Percentiles rank a stretch among this genome's conserved stretches.
Evolutionary conservation across 1,140 invertebrate species (phyloP).

Genomic region (Lamellibrachia luymesi): DNA sequence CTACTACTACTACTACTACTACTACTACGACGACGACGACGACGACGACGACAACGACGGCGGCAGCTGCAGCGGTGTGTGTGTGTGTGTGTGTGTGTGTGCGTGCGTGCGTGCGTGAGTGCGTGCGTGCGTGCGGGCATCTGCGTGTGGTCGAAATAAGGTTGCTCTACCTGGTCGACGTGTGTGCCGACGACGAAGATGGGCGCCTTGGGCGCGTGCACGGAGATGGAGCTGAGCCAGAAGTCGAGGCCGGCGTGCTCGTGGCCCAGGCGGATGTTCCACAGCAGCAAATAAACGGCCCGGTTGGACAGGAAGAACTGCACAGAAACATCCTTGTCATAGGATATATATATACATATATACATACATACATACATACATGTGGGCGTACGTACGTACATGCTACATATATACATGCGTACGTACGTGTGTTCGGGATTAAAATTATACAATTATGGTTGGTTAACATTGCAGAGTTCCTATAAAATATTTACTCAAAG

Average conservation of each 20-base stretch:
- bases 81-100: too few relatives aligned
- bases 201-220: slow-evolving; percentile 54
- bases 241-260: slow-evolving; percentile 47
- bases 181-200: slow-evolving; percentile 56
- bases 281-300: slow-evolving; percentile 53
- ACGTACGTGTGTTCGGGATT: not conserved
- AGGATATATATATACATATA: too few relatives aligned
- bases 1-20: not conserved
- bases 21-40: not conserved
- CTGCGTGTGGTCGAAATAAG: too few relatives aligned
- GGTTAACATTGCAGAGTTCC: not conserved
- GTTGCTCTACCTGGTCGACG: slow-evolving; percentile 29
- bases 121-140: too few relatives aligned
- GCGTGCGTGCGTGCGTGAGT: too few relatives aligned
- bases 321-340: slow-evolving; percentile 20
- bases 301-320: slow-evolving; percentile 55
- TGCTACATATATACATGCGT: not conserved
- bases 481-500: not conserved
- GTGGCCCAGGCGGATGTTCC: slow-evolving; percentile 54
- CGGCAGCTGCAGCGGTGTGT: too few relatives aligned
- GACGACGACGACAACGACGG: too few relatives aligned
- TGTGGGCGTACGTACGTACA: too few relatives aligned
- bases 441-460: too few relatives aligned
- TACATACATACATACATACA: too few relatives aligned
- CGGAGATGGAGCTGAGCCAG: slow-evolving; percentile 53